phyloP scores from a whole-genome alignment of 2,888 invertebrate genomes.

The Cyclophora punctaria region DNA sequence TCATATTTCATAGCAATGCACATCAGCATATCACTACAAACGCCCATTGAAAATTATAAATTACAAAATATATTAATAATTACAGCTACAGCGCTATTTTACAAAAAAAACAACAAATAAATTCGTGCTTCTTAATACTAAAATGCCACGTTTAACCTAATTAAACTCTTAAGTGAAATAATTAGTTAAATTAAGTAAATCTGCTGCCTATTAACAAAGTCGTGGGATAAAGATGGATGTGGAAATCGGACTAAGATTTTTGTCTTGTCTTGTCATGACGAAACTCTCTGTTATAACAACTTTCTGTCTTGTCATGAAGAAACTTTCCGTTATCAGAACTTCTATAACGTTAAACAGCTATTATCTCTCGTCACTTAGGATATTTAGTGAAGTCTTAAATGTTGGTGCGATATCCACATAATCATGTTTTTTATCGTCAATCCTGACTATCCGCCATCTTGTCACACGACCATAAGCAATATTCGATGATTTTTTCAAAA shows the following conservation, averaged over 20 bases:
- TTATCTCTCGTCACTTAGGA: too few species aligned
- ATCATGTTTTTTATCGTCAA: neutral
- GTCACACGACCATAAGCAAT: slow-evolving; percentile 12
- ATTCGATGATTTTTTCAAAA: slow-evolving; percentile 30
- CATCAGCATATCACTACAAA: too few species aligned
- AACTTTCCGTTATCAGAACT: too few species aligned
- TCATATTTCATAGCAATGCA: too few species aligned
- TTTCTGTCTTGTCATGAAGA: too few species aligned
- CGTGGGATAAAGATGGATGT: neutral
- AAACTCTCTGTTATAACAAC: too few species aligned
- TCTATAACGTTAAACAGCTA: too few species aligned
- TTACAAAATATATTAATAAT: slow-evolving; percentile 59
- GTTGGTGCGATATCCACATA: neutral
- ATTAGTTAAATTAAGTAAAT: slow-evolving; percentile 11
- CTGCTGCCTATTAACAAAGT: slow-evolving; percentile 22
- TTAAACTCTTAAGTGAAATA: slow-evolving; percentile 22
- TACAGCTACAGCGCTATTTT: slow-evolving; percentile 55
- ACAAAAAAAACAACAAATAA: slow-evolving; percentile 71
- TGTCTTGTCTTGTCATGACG: too few species aligned
- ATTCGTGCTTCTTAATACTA: slow-evolving; percentile 71
- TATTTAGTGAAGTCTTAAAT: too few species aligned
- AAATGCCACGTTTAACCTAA: slow-evolving; percentile 52
- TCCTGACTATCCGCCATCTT: neutral
- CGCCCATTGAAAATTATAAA: slow-evolving; percentile 31
- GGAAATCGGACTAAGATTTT: too few species aligned